phyloP scores from a whole-genome alignment of 1,140 invertebrate species.

The Bombus difficillimus region DNA sequence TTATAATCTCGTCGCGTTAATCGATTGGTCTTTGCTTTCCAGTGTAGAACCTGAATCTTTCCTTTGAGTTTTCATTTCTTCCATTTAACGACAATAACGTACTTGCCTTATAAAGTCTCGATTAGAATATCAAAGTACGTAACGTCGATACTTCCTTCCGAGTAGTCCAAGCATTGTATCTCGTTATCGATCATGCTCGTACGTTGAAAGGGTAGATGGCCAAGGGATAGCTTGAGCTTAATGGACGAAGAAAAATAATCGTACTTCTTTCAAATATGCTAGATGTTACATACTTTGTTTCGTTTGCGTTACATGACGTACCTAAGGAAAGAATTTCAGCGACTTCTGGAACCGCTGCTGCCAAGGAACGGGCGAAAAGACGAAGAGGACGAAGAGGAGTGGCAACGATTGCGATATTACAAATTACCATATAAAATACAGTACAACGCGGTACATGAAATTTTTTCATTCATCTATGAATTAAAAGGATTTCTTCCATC shows the following conservation, averaged over 20 bases:
- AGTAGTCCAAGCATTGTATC: not conserved
- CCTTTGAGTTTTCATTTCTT: not conserved
- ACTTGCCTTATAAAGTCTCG: too few relatives aligned
- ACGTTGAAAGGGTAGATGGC: not conserved
- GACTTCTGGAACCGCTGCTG: conserved; percentile 18
- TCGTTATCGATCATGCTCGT: not conserved
- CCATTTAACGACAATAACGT: not conserved
- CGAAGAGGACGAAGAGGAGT: not conserved
- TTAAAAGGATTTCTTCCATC: not conserved
- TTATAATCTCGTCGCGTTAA: conserved; percentile 36
- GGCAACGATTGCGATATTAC: not conserved
- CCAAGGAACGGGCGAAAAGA: conserved; percentile 28
- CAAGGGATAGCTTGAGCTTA: not conserved
- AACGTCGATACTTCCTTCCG: not conserved
- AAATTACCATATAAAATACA: not conserved
- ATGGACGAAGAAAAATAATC: not conserved
- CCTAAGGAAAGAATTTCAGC: conserved; percentile 53
- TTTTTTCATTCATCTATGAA: not conserved
- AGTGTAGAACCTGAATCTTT: not conserved
- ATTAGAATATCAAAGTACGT: not conserved
- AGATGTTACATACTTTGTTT: not conserved
- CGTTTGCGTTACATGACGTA: conserved; percentile 49
- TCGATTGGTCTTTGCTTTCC: conserved; percentile 24
- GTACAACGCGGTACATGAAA: not conserved
- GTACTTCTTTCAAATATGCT: not conserved